Percentiles rank a stretch among this genome's conserved stretches.
phyloP scores from a whole-genome alignment of 1,140 invertebrate genomes.

The Myzus persicae region DNA sequence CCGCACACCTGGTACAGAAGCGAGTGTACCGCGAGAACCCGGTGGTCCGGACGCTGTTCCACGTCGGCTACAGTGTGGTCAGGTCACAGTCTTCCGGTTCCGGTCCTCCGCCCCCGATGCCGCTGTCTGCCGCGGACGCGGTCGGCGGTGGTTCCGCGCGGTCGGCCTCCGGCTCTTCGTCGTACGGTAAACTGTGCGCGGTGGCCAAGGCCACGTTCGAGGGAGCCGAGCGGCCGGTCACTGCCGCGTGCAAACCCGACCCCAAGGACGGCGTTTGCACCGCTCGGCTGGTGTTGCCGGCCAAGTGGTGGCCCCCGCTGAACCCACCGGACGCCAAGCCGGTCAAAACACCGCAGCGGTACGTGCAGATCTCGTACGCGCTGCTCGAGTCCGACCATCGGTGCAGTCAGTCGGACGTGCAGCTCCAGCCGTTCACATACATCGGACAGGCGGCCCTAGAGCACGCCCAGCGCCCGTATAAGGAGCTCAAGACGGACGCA shows the following conservation, averaged over 20 bases:
- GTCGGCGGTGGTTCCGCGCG: conserved; percentile 64
- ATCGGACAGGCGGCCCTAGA: conserved; percentile 76
- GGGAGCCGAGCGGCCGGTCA: conserved; percentile 69
- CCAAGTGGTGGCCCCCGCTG: conserved; percentile 85
- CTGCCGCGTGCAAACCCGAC: conserved; percentile 85
- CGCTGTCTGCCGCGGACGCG: conserved; percentile 68
- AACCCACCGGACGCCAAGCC: conserved; percentile 63
- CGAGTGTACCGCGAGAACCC: conserved; percentile 85
- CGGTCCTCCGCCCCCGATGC: conserved; percentile 72
- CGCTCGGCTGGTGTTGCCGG: conserved; percentile 80
- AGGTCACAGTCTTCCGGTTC: not conserved
- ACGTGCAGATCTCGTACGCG: conserved; percentile 82
- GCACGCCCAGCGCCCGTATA: conserved; percentile 79
- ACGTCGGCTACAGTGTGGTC: conserved; percentile 70
- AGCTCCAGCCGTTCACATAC: conserved; percentile 79
- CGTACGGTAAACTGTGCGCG: conserved; percentile 67
- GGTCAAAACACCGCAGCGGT: conserved; percentile 73
- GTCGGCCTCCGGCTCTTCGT: conserved; percentile 60
- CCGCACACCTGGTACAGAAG: conserved; percentile 86
- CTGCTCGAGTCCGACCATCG: conserved; percentile 72
- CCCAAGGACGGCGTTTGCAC: conserved; percentile 89
- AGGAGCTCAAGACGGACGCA: conserved; percentile 81
- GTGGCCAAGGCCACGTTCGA: conserved; percentile 67
- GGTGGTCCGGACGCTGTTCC: conserved; percentile 86
- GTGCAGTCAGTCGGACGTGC: conserved; percentile 62